Base-by-base conservation (phyloP, 2,888 invertebrate species). In the Ormyrus nitidulus region DNA sequence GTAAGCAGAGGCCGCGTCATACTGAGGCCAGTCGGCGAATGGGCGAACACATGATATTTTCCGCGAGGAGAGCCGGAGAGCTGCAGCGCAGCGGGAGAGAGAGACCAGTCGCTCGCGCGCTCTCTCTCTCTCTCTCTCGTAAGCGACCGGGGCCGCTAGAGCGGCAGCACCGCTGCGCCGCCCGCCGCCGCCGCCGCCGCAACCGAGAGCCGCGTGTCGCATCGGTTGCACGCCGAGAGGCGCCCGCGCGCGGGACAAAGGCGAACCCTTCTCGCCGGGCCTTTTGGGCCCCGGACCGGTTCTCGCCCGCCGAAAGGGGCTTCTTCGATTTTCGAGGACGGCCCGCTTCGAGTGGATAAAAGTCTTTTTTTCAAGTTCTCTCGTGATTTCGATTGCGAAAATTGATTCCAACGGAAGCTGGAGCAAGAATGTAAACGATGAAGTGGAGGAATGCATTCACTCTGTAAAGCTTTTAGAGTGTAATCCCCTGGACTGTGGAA, bases 1-100 rank as follows among this genome's bases (percentile, higher is more conserved):
- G 82, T 84, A 73, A 85, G 83, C 84, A 86, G 84, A 84, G 85
- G 77, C 85, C 86, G 87, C 83, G 86, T 84, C 86, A 83, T 83
- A 87, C 87, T 87, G 87, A 87, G 64, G 8, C 51, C 51, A 49
- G 66, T 13, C 69, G 48, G 81, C 80, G 82, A 86, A 85, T 13
- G 62, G 48, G 81, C 80, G 82, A 86, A 85, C 87, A 87, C 87
- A 87, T 87, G 87, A 87, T 34, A 34, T 85, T 84, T 81, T 76
- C 69, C 64, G 74, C 64, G 68, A 53, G 75, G 66, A 19, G n/a
- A 2, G 10, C 62, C 6, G 34, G 19, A 59, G 19, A 59, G 19
- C 6, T 34, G 10, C 58, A 34, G 34, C 34, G 34, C 34, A 34
- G 10, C 58, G 11, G 58, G 11, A 53, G 53, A 53, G 11, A 53